Conservation (phyloP, 1,140 invertebrate species). For the Melanaphis sacchari region DNA sequence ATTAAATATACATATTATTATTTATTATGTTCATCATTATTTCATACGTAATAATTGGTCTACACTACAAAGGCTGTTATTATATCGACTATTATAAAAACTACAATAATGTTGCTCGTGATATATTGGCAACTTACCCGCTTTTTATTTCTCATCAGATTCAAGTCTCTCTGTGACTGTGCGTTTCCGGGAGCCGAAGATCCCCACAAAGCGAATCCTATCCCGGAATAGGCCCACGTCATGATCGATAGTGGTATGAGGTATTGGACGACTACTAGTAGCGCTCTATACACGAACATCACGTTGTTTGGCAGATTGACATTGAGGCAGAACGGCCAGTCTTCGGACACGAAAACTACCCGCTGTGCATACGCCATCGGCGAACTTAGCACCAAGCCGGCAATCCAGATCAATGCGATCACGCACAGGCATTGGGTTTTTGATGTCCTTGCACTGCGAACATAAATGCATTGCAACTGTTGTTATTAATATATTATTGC, state of each 20-base stretch:
- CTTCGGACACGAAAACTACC: conserved; percentile 55
- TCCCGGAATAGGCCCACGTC: conserved; percentile 66
- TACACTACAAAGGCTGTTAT: neutral
- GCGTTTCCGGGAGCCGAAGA: conserved; percentile 65
- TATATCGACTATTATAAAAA: neutral
- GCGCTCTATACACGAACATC: conserved; percentile 62
- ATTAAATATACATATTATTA: too few species aligned
- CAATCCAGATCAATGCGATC: conserved; percentile 61
- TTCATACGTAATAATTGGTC: neutral
- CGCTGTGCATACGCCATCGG: conserved; percentile 60
- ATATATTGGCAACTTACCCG: conserved; percentile 64
- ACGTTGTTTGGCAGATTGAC: conserved; percentile 58
- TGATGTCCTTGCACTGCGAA: conserved; percentile 60
- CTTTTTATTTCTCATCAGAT: conserved; percentile 67
- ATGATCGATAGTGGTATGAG: conserved; percentile 67
- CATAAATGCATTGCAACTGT: neutral
- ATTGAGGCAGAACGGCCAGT: conserved; percentile 63
- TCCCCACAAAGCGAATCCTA: conserved; percentile 66
- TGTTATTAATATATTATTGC: neutral
- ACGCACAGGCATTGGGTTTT: conserved; percentile 60
- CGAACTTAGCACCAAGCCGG: conserved; percentile 59
- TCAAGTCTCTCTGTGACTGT: conserved; percentile 65
- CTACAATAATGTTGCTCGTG: neutral
- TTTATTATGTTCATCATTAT: too few species aligned
- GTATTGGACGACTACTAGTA: conserved; percentile 67